Evolutionary conservation across 2,888 invertebrate genomes (phyloP).

Genomic region (Drosophila cracens): DNA sequence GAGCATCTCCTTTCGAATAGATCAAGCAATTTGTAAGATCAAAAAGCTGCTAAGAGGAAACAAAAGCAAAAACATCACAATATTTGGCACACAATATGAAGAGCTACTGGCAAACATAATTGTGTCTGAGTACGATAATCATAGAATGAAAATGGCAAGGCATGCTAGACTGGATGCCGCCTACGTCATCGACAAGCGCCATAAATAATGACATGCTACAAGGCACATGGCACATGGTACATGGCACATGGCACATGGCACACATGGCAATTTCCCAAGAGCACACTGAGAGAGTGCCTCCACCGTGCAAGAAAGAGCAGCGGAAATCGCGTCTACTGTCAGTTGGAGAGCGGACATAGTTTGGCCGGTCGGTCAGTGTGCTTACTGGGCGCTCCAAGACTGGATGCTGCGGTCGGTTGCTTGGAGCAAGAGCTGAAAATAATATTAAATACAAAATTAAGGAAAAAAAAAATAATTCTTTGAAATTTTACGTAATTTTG

Average conservation of each 20-base stretch:
- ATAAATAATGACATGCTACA: constrained; percentile 38
- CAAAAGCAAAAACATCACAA: constrained; percentile 52
- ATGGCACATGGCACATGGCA: constrained; percentile 20
- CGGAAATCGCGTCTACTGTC: constrained; percentile 11
- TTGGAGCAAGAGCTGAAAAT: constrained; percentile 45
- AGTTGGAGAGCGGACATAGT: constrained; percentile 32
- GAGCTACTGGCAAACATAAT: constrained; percentile 49
- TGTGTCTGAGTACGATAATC: constrained; percentile 12
- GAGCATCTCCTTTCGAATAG: neutral
- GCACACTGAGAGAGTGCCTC: constrained; percentile 14
- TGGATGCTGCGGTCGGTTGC: constrained; percentile 66
- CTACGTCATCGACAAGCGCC: constrained; percentile 70
- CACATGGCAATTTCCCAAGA: constrained; percentile 33
- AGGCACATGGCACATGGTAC: constrained; percentile 28
- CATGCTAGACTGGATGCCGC: constrained; percentile 63
- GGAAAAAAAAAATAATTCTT: constrained; percentile 17
- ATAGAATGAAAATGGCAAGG: constrained; percentile 15
- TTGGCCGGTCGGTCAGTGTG: constrained; percentile 68
- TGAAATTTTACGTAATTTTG: constrained; percentile 57
- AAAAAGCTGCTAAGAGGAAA: constrained; percentile 43
- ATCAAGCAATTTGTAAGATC: constrained; percentile 39
- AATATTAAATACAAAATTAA: constrained; percentile 27
- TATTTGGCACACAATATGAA: constrained; percentile 59
- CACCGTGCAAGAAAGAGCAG: neutral
- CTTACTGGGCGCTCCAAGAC: constrained; percentile 73